Evolutionary conservation across 2,113 vertebrate species (phyloP).

Genomic region (Protobothrops flavoviridis): DNA sequence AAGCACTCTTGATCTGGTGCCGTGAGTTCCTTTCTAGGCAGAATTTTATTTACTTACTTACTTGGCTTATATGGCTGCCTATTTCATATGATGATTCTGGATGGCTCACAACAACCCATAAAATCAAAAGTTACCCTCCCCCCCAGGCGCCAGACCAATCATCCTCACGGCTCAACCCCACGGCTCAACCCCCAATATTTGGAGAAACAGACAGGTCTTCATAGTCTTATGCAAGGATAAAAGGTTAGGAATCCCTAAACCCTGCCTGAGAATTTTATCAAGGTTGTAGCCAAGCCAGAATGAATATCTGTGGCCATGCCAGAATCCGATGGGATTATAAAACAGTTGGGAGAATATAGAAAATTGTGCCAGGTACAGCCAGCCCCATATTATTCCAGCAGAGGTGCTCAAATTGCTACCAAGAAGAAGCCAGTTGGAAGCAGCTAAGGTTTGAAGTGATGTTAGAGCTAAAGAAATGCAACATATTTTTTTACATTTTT

Average conservation of each 20-base stretch:
- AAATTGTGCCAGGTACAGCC: background rate
- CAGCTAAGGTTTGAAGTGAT: background rate
- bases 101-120: too few relatives aligned
- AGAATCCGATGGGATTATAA: background rate
- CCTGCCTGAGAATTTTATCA: background rate
- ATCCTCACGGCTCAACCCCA: background rate
- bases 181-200: too few relatives aligned
- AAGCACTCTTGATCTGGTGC: background rate
- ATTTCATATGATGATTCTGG: background rate
- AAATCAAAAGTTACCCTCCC: background rate
- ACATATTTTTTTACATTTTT: background rate
- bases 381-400: background rate
- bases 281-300: too few relatives aligned
- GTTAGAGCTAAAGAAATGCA: background rate
- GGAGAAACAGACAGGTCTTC: background rate
- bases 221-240: background rate
- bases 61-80: background rate
- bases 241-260: background rate
- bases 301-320: background rate
- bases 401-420: background rate
- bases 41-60: background rate
- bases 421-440: background rate
- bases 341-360: background rate
- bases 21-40: background rate
- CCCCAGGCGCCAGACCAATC: background rate